Evolutionary conservation across 2,797 vertebrate species (phyloP).

Genomic region (Eidolon dupreanum): DNA sequence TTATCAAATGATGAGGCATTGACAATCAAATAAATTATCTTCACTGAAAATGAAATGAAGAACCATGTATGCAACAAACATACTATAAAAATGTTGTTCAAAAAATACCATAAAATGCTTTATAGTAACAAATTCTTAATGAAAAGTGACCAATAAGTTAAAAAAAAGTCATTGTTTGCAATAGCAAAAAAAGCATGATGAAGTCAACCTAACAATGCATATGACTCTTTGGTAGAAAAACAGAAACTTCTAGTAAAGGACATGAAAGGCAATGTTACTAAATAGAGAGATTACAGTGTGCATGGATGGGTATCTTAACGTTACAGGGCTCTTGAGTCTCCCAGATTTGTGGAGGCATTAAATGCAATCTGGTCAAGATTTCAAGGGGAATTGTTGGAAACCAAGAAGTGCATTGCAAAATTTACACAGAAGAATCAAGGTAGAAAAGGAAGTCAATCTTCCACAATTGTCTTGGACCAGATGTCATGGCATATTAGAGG

Average conservation of each 20-base stretch:
- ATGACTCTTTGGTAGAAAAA: background rate
- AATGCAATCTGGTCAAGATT: background rate
- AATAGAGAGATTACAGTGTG: background rate
- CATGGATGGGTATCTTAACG: background rate
- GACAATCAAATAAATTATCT: conserved; percentile 43
- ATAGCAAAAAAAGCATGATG: background rate
- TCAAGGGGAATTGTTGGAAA: background rate
- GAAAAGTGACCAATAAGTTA: background rate
- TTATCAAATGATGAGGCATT: conserved; percentile 84
- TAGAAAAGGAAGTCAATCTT: background rate
- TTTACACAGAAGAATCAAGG: background rate
- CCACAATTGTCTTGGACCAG: background rate
- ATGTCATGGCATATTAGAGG: rapidly evolving
- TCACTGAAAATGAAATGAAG: background rate
- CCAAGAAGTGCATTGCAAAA: background rate
- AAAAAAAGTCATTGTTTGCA: background rate
- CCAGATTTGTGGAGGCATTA: background rate
- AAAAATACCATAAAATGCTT: background rate
- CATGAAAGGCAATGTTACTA: background rate
- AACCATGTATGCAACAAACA: background rate
- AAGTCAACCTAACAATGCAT: background rate
- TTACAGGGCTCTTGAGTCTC: background rate
- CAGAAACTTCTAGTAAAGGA: background rate
- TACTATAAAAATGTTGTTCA: background rate
- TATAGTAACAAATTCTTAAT: background rate